Evolutionary conservation across 2,888 invertebrate genomes (phyloP).

Genomic region (Camptogramma bilineatum): DNA sequence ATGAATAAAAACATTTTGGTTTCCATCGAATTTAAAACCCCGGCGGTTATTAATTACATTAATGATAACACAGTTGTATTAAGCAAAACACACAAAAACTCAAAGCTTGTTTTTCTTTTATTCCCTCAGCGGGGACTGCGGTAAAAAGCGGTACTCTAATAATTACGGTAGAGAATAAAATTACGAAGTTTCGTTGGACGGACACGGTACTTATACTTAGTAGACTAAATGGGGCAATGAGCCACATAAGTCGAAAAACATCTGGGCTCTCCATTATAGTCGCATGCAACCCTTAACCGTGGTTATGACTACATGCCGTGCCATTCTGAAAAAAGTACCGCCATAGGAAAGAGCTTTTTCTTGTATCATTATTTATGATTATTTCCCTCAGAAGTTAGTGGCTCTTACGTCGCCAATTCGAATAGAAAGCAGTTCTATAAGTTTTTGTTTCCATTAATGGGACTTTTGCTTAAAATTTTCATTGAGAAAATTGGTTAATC

Average conservation of each 20-base stretch:
- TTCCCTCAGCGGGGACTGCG: constrained; percentile 14
- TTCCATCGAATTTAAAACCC: constrained; percentile 7
- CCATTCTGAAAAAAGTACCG: constrained; percentile 31
- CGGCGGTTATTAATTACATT: constrained; percentile 20
- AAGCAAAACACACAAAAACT: constrained; percentile 19
- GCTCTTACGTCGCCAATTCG: constrained; percentile 11
- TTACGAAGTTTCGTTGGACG: constrained; percentile 41
- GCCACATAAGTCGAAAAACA: constrained; percentile 55
- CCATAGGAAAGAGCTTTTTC: constrained; percentile 30
- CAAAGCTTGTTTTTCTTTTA: constrained; percentile 17
- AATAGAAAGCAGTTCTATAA: constrained; percentile 7
- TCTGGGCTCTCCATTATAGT: constrained; percentile 45
- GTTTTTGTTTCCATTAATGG: constrained; percentile 8
- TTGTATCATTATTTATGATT: constrained; percentile 37
- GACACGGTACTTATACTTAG: constrained; percentile 48
- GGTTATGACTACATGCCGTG: constrained; percentile 25
- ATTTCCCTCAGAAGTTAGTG: constrained; percentile 20
- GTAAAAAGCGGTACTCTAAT: constrained; percentile 33
- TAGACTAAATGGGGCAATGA: constrained; percentile 38
- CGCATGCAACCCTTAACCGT: constrained; percentile 22
- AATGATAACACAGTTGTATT: constrained; percentile 12
- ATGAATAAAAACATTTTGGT: not conserved
- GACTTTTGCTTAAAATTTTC: not conserved
- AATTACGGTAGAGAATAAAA: constrained; percentile 39
- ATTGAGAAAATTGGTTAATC: not conserved